Base-by-base conservation (phyloP, 2,797 vertebrate genomes). In the Macropodus opercularis region DNA sequence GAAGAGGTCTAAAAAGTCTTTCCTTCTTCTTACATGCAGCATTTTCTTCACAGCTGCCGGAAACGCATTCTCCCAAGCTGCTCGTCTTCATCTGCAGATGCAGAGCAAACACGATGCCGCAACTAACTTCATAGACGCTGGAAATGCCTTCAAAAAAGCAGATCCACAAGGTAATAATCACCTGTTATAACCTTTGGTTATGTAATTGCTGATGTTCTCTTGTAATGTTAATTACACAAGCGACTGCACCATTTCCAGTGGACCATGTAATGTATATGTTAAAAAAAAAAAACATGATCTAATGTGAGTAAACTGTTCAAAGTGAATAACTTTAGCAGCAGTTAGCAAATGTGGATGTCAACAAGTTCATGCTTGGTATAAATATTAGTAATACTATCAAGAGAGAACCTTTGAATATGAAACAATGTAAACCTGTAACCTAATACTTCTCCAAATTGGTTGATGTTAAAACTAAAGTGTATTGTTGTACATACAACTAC, bases 31-130 rank as follows among this genome's bases (percentile, higher is more conserved):
- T 55, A 62, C 19, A 4, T 63, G 27, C 6, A 10, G 5, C 3
- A 0, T 71, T 63, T 48, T 47, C 26, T 14, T 55, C 81, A 22
- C 70, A 98, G 96, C 95, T 54, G 96, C 96, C 2, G 96, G 96
- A 39, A 96, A 94, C 1, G 95, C 96, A 0, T 98, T 98, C 83
- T 94, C 94, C 67, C 95, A 96, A 76, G 96, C 95, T 0, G 96
- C 95, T 4, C 90, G 87, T 36, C 93, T 98, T 51, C 95, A 98
- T 61, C 88, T 97, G 22, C 95, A 98, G 83, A 93, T 97, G 81
- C 96, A 97, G 88, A 96, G 94, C 88, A 98, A 98, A 78, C 96
- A 98, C 0, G 96, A 98, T 0, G 96, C 96, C 0, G 96, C 96
- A 14, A 95, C 93, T 38, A 96, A 93, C 85, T 95, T 95, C 24